Conservation (phyloP, 2,797 vertebrate species). For the Rhyacichthys aspro region DNA sequence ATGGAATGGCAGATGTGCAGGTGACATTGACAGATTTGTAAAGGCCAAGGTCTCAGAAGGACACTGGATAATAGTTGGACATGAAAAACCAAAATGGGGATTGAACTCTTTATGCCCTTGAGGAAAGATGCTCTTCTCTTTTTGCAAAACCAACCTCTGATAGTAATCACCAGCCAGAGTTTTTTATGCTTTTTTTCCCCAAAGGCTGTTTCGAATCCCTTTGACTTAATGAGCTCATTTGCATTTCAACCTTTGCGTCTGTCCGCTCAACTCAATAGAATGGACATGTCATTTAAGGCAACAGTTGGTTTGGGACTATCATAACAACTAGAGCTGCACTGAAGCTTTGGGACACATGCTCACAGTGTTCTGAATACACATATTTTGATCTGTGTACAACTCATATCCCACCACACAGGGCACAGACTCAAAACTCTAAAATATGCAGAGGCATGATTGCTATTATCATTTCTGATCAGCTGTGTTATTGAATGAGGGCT, state of each 20-base stretch:
- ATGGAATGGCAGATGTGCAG: slow-evolving; percentile 10
- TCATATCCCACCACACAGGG: slow-evolving; percentile 27
- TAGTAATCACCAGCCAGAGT: slow-evolving; percentile 57
- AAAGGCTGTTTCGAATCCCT: slow-evolving; percentile 50
- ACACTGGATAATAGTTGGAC: slow-evolving; percentile 58
- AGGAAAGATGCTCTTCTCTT: slow-evolving; percentile 57
- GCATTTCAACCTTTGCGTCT: slow-evolving; percentile 63
- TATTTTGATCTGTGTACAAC: slow-evolving; percentile 29
- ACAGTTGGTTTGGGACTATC: slow-evolving; percentile 38
- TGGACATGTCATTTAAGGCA: slow-evolving; percentile 39
- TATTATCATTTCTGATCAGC: slow-evolving; percentile 82
- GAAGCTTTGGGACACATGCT: slow-evolving; percentile 35
- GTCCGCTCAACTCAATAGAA: slow-evolving; percentile 45
- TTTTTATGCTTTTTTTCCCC: slow-evolving; percentile 41
- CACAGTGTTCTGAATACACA: slow-evolving; percentile 32
- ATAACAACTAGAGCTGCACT: slow-evolving; percentile 21
- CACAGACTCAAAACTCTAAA: slow-evolving; percentile 49
- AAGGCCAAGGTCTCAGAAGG: slow-evolving; percentile 68
- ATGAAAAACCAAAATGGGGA: slow-evolving; percentile 58
- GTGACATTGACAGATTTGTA: slow-evolving; percentile 48
- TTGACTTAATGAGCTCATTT: slow-evolving; percentile 69
- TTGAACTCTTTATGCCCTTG: slow-evolving; percentile 52
- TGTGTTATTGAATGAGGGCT: slow-evolving; percentile 74
- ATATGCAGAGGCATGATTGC: slow-evolving; percentile 79
- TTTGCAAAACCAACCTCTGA: slow-evolving; percentile 53